Evolutionary conservation across 2,888 invertebrate species (phyloP).

Genomic region (Drosophila sordidapex): DNA sequence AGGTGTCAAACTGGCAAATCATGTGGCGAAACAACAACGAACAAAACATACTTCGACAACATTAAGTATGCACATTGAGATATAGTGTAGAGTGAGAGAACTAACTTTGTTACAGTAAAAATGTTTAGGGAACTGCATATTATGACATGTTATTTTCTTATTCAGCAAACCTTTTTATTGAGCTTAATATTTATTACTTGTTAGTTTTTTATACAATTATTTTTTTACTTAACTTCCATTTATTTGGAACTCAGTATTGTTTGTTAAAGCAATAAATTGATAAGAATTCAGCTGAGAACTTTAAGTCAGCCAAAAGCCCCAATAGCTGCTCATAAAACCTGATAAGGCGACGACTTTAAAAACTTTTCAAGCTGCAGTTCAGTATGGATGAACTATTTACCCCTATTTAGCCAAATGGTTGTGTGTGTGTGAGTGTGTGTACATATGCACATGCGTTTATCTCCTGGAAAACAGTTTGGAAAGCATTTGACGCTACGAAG

Average conservation of each 20-base stretch:
- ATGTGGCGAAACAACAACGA: constrained; percentile 17
- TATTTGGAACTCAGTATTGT: not conserved
- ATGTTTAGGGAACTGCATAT: not conserved
- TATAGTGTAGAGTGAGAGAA: not conserved
- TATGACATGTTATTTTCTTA: not conserved
- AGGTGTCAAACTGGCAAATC: constrained; percentile 39
- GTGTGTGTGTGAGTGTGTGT: not conserved
- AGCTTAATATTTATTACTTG: not conserved
- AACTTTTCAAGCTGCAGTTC: not conserved
- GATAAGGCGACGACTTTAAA: not conserved
- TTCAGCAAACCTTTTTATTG: not conserved
- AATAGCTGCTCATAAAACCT: not conserved
- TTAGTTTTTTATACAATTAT: not conserved
- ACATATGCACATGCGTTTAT: constrained; percentile 9
- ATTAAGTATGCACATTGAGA: not conserved
- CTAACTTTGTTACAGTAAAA: not conserved
- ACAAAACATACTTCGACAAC: not conserved
- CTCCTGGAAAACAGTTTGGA: constrained; percentile 36
- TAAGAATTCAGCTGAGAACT: not conserved
- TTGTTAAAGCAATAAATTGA: not conserved
- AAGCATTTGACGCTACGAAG: constrained; percentile 41
- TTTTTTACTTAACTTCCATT: too few species aligned
- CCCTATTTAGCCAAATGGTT: not conserved
- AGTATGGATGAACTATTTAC: not conserved
- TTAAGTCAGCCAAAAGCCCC: not conserved